Conservation (phyloP, 2,113 vertebrate genomes). For the Raja brachyura region DNA sequence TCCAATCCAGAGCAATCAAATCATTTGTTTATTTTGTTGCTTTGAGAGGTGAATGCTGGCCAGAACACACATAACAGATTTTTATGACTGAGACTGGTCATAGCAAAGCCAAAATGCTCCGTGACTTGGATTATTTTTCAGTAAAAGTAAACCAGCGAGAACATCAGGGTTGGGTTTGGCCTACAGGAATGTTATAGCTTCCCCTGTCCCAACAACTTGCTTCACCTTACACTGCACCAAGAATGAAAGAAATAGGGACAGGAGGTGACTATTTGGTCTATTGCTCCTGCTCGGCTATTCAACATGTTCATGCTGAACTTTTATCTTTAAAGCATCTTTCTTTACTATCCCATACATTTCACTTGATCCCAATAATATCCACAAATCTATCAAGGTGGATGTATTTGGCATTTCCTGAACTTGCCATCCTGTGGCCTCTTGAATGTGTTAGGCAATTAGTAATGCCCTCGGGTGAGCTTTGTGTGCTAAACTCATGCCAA, state of each 20-base stretch:
- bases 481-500: neutral
- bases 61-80: neutral
- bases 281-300: too few species aligned
- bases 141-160: neutral
- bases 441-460: neutral
- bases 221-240: neutral
- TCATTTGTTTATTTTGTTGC: neutral
- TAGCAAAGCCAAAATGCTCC: neutral
- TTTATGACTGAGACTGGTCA: neutral
- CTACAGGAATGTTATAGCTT: neutral
- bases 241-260: too few species aligned
- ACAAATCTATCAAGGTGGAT: neutral
- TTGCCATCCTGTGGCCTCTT: neutral
- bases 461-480: neutral
- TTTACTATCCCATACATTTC: too few species aligned
- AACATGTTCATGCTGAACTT: too few species aligned
- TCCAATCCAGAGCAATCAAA: neutral
- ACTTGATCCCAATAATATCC: too few species aligned
- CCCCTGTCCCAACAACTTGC: neutral
- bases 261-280: too few species aligned
- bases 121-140: neutral
- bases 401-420: neutral
- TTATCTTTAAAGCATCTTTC: too few species aligned
- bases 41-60: neutral
- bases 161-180: neutral